Conservation (phyloP, 2,113 vertebrate species). For the Xenopus laevis region DNA sequence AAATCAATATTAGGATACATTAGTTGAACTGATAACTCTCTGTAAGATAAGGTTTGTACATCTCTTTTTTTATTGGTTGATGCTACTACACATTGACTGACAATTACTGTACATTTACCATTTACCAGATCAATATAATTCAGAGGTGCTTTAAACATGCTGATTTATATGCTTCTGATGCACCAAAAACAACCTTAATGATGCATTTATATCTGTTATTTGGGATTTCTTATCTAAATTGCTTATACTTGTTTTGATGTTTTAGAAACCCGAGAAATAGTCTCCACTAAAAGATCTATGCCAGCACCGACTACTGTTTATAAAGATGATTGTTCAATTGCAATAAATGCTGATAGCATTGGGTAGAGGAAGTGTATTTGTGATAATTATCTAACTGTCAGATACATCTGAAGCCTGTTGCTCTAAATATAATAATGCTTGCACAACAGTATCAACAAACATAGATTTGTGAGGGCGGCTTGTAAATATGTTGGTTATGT, state of each 20-base stretch:
- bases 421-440: not conserved
- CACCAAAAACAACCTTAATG: too few relatives aligned
- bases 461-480: conserved; percentile 1
- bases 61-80: too few relatives aligned
- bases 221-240: not conserved
- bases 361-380: not conserved
- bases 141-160: too few relatives aligned
- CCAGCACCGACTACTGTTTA: not conserved
- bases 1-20: too few relatives aligned
- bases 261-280: not conserved
- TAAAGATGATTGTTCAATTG: conserved; percentile 10
- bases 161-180: too few relatives aligned
- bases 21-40: too few relatives aligned
- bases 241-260: conserved; percentile 13
- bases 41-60: too few relatives aligned
- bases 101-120: too few relatives aligned
- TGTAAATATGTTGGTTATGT: not conserved
- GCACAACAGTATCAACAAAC: conserved; percentile 20
- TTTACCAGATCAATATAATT: too few relatives aligned
- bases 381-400: conserved; percentile 21
- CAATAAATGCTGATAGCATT: conserved; percentile 11
- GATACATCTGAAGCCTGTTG: conserved; percentile 28
- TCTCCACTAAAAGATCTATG: not conserved
- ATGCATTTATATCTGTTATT: not conserved
- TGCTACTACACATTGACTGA: too few relatives aligned